phyloP scores from a whole-genome alignment of 2,797 vertebrate genomes.

The Hephaestus fuliginosus region DNA sequence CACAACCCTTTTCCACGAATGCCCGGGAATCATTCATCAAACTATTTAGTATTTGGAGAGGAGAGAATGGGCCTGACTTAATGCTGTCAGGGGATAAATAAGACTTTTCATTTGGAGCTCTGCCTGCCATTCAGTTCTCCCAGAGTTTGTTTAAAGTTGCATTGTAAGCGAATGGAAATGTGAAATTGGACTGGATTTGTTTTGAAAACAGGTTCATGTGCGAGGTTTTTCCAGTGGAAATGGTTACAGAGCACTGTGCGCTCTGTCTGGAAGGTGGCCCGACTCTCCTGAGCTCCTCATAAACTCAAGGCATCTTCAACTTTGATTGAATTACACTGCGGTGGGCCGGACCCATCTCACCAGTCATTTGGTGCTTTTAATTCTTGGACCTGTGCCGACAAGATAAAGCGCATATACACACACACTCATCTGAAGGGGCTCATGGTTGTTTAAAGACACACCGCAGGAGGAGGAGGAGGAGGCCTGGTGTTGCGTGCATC shows the following conservation, averaged over 20 bases:
- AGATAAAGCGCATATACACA: conserved; percentile 3
- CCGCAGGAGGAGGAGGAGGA: neutral
- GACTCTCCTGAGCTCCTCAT: neutral
- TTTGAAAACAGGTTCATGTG: conserved; percentile 34
- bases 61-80: neutral
- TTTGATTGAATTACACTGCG: conserved; percentile 33
- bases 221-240: conserved; percentile 25
- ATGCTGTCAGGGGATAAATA: conserved; percentile 25
- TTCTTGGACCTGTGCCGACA: conserved; percentile 38
- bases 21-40: neutral
- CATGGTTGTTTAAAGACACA: conserved; percentile 22
- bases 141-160: conserved; percentile 7
- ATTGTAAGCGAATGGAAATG: conserved; percentile 5
- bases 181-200: conserved; percentile 4
- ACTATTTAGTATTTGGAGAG: neutral
- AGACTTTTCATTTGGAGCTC: conserved; percentile 8
- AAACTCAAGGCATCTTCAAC: conserved; percentile 36
- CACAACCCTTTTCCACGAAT: conserved; percentile 9
- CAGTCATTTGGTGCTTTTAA: conserved; percentile 38
- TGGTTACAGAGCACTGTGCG: neutral
- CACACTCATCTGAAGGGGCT: conserved; percentile 15
- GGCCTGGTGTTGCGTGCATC: conserved; percentile 13
- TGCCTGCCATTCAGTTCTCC: neutral
- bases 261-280: conserved; percentile 27
- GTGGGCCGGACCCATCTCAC: conserved; percentile 31